phyloP scores from a whole-genome alignment of 2,888 invertebrate genomes.

The Noctua janthina region DNA sequence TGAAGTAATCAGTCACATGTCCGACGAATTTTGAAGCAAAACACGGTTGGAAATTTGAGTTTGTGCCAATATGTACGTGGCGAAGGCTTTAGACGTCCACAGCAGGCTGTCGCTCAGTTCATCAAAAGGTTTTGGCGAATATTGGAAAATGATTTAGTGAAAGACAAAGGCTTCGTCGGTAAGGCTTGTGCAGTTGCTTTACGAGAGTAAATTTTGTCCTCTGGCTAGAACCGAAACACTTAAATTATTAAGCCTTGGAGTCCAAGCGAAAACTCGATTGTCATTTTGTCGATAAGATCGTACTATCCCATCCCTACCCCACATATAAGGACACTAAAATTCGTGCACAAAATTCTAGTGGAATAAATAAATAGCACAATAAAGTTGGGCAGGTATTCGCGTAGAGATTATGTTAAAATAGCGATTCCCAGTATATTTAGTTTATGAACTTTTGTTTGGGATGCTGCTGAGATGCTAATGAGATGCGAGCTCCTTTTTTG shows the following conservation, averaged over 20 bases:
- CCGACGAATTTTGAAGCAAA: constrained; percentile 56
- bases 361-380: constrained; percentile 70
- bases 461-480: constrained; percentile 60
- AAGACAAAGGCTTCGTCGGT: constrained; percentile 19
- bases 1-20: constrained; percentile 63
- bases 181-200: constrained; percentile 7
- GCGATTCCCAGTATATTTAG: constrained; percentile 66
- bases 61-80: constrained; percentile 52
- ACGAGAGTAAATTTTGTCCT: constrained; percentile 1
- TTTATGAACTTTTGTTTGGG: constrained; percentile 62
- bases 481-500: constrained; percentile 44
- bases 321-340: constrained; percentile 70
- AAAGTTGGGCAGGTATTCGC: constrained; percentile 68
- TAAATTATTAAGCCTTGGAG: background rate
- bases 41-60: constrained; percentile 56
- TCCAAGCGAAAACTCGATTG: background rate
- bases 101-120: constrained; percentile 21
- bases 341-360: constrained; percentile 69
- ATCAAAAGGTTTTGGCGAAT: constrained; percentile 32
- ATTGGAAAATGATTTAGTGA: constrained; percentile 39
- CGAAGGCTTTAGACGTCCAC: constrained; percentile 29
- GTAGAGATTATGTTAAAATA: constrained; percentile 67
- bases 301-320: constrained; percentile 46
- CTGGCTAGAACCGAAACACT: background rate
- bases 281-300: constrained; percentile 46